Evolutionary conservation across 2,113 vertebrate species (phyloP).

Genomic region (Tautogolabrus adspersus): DNA sequence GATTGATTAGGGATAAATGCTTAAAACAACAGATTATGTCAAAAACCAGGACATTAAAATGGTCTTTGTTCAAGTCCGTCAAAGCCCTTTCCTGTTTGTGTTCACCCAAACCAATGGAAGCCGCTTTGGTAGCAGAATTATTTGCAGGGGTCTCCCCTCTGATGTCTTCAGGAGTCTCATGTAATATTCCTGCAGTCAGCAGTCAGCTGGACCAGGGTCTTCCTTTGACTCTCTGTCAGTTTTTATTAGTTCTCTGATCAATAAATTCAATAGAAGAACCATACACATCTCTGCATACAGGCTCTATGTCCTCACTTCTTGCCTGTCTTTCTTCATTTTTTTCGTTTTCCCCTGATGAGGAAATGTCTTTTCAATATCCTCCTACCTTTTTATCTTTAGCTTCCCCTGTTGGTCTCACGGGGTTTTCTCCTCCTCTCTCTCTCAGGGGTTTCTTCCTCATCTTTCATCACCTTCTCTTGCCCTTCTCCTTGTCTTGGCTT

Average conservation of each 20-base stretch:
- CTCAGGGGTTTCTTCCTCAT: slow-evolving; percentile 1
- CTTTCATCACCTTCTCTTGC: slow-evolving; percentile 3
- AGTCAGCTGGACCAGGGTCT: neutral
- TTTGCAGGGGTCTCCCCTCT: slow-evolving; percentile 8
- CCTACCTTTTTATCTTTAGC: slow-evolving; percentile 13
- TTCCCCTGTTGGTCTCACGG: neutral
- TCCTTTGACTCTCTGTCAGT: slow-evolving; percentile 1
- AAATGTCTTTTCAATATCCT: slow-evolving; percentile 15
- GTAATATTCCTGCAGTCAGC: slow-evolving; percentile 10
- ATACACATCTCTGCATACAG: neutral
- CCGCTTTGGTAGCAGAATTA: neutral
- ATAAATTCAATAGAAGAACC: neutral
- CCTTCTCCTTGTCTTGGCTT: slow-evolving; percentile 1
- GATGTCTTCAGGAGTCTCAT: slow-evolving; percentile 20
- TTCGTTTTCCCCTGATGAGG: neutral
- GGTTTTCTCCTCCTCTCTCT: neutral
- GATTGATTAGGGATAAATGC: too few relatives aligned
- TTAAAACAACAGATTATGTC: too few relatives aligned
- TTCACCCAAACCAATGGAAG: neutral
- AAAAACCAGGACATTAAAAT: too few relatives aligned
- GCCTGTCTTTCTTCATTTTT: neutral
- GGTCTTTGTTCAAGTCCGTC: too few relatives aligned
- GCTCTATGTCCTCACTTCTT: neutral
- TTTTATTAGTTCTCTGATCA: neutral
- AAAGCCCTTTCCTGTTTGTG: neutral